A percentile compares a stretch with the other conserved stretches of the same genome.
These are phyloP conservation scores for Halyomorpha halys DNA, from an alignment of 1,140 invertebrate genomes.

Conservation along the genomic window DNA sequence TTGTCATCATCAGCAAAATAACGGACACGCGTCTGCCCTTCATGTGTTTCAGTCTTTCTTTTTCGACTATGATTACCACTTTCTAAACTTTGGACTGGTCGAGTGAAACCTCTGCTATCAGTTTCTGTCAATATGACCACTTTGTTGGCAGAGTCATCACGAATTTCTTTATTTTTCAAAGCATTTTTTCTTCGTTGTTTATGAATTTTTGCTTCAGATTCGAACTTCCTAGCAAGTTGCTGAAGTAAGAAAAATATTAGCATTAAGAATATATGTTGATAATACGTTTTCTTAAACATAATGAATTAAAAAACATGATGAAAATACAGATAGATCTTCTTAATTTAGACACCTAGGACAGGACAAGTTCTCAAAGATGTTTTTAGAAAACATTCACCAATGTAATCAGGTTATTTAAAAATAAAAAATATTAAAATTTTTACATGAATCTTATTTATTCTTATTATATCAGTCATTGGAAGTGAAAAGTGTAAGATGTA, in stretches of 20 bases:
- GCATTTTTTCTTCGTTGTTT: constrained; percentile 37
- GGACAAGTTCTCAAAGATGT: no score
- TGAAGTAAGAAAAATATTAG: not conserved
- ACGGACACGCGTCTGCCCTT: constrained; percentile 55
- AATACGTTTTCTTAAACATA: no score
- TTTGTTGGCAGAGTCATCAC: constrained; percentile 37
- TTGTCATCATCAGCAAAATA: constrained; percentile 89
- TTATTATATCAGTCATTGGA: no score
- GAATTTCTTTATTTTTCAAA: constrained; percentile 25
- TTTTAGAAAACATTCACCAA: no score
- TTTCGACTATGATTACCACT: constrained; percentile 39
- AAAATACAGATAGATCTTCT: no score
- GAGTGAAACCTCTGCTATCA: constrained; percentile 48
- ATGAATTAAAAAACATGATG: no score
- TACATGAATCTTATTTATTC: no score
- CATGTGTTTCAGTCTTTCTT: constrained; percentile 58
- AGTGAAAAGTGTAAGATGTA: no score
- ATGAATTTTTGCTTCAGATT: constrained; percentile 60
- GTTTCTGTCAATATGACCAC: constrained; percentile 58
- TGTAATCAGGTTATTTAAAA: no score
- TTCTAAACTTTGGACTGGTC: constrained; percentile 31
- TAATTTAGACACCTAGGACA: no score
- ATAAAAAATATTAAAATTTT: no score
- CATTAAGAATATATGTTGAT: not conserved
- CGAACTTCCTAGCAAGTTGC: constrained; percentile 56